Evolutionary conservation across 1,140 invertebrate species (phyloP).

Genomic region (Cryptotermes secundus): DNA sequence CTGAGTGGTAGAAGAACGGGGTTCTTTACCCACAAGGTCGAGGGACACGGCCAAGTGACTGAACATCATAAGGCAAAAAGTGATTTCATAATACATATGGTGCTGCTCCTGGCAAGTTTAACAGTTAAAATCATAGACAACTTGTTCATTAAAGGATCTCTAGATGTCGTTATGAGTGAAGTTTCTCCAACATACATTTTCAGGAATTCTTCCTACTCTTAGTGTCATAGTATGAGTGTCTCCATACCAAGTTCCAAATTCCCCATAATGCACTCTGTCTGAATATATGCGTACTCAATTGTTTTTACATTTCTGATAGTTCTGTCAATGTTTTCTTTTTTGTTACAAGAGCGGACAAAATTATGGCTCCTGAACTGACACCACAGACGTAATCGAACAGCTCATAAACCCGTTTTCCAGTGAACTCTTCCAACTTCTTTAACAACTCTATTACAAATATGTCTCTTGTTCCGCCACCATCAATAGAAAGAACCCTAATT

Average conservation of each 20-base stretch:
- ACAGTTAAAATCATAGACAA: no score
- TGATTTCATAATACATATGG: no score
- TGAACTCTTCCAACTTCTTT: constrained; percentile 70
- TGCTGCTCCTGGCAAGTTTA: no score
- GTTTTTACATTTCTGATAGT: constrained; percentile 65
- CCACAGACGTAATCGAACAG: constrained; percentile 91
- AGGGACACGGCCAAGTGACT: no score
- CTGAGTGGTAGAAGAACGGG: no score
- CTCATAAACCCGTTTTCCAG: constrained; percentile 63
- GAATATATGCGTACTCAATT: constrained; percentile 70
- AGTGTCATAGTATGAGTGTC: constrained; percentile 90
- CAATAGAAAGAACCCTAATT: constrained; percentile 80
- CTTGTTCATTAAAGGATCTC: constrained; percentile 62
- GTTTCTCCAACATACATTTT: constrained; percentile 68
- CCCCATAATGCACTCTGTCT: constrained; percentile 69
- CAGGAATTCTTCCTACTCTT: constrained; percentile 79
- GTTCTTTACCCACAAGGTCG: no score
- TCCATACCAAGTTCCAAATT: constrained; percentile 77
- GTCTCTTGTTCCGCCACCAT: constrained; percentile 87
- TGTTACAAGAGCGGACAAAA: constrained; percentile 64
- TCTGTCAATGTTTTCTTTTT: constrained; percentile 61
- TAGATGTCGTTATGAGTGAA: constrained; percentile 64
- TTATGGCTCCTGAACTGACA: constrained; percentile 85
- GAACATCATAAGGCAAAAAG: no score
- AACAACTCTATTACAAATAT: constrained; percentile 80